Evolutionary conservation across 2,797 vertebrate species (phyloP), one percentile per base, ranked within the genome.

Genomic region (Buceros bicornis): DNA sequence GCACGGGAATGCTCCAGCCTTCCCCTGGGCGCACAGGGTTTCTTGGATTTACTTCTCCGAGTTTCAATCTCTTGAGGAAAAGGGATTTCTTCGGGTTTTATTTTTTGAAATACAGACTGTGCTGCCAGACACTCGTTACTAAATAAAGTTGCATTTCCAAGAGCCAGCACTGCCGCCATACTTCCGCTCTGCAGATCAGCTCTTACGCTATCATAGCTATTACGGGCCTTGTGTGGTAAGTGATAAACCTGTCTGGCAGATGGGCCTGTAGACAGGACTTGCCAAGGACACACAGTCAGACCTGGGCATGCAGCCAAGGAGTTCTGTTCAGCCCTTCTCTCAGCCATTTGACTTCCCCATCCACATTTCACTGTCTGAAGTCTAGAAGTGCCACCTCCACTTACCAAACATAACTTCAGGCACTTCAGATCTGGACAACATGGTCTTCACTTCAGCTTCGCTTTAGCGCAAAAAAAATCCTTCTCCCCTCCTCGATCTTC

Each of bases 261-360:
- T 87, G 90, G 92, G 66, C 58, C 53, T 14, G 37, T 4, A 88
- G 83, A 87, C 57, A 54, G 80, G 88, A 74, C 74, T 95, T 94
- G 94, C 90, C 94, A 93, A 93, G 94, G 95, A 96, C 92, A 87
- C 12, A 20, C 57, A 87, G 56, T 76, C 76, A 94, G 81, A 76
- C 82, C 29, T 0, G 3, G 88, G 93, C 87, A 51, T 1, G 40
- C 20, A 64, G 81, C 95, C 96, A 96, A 45, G 56, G 64, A 89
- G 81, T 48, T 87, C 85, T 87, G 77, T 31, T 92, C 93, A 90
- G 92, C 48, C 64, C 58, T 86, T 47, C 66, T 78, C 87, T 58
- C 35, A 70, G 56, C 60, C 31, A 28, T 58, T 83, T 62, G 85
- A 84, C 65, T 93, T 47, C 65, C 76, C 77, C 8, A 9, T 79